Conservation (phyloP, 2,113 vertebrate genomes). For the human (Homo sapiens) region GRCh38 chr19:29493501-29494000, state of each 20-base stretch:
- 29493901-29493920: no score
- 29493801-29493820: no score
- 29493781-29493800: neutral
- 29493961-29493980: no score
- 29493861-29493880: no score
- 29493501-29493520: neutral
- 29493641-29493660: neutral
- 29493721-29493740: neutral
- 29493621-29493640: neutral
- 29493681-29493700: neutral
- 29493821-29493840: no score
- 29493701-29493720: neutral
- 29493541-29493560: neutral
- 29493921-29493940: no score
- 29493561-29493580: neutral
- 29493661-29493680: neutral
- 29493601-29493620: neutral
- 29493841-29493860: no score
- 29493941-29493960: no score
- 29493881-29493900: no score
- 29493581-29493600: neutral
- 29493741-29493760: neutral
- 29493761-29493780: neutral
- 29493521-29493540: neutral
- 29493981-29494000: no score